Conservation (phyloP, 2,113 vertebrate species). For the Psettodes erumei region DNA sequence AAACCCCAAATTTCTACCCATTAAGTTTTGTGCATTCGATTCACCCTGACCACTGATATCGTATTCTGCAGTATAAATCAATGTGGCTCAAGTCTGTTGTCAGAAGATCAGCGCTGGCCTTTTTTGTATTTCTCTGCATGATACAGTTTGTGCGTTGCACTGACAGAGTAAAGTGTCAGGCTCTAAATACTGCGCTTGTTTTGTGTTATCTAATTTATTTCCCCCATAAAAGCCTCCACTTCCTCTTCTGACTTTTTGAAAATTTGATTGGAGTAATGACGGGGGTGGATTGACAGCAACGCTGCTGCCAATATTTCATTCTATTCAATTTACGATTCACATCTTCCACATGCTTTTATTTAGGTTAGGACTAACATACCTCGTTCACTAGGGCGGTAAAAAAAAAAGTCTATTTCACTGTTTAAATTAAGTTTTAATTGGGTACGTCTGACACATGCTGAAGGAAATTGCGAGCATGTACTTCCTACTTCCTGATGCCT, state of each 20-base stretch:
- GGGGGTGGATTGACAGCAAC: neutral
- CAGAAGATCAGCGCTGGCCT: too few relatives aligned
- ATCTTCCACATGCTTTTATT: neutral
- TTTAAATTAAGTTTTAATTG: neutral
- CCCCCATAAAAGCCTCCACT: neutral
- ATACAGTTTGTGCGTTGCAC: neutral
- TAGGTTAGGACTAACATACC: neutral
- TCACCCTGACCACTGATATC: too few relatives aligned
- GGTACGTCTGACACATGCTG: too few relatives aligned
- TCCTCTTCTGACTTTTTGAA: neutral
- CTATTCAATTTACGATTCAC: neutral
- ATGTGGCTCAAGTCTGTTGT: neutral
- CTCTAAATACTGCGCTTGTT: neutral
- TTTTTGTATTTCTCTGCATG: neutral
- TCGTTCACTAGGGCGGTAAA: neutral
- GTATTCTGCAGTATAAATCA: neutral
- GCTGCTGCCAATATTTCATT: neutral
- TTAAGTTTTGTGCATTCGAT: neutral
- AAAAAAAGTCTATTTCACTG: neutral
- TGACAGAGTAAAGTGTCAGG: neutral
- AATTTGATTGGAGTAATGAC: neutral
- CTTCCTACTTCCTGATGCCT: too few relatives aligned
- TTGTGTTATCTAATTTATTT: neutral
- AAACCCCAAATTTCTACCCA: neutral
- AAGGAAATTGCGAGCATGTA: too few relatives aligned